These are phyloP conservation scores for Vidua chalybeata DNA, from an alignment of 2,113 vertebrate species.

Conservation along the genomic window DNA sequence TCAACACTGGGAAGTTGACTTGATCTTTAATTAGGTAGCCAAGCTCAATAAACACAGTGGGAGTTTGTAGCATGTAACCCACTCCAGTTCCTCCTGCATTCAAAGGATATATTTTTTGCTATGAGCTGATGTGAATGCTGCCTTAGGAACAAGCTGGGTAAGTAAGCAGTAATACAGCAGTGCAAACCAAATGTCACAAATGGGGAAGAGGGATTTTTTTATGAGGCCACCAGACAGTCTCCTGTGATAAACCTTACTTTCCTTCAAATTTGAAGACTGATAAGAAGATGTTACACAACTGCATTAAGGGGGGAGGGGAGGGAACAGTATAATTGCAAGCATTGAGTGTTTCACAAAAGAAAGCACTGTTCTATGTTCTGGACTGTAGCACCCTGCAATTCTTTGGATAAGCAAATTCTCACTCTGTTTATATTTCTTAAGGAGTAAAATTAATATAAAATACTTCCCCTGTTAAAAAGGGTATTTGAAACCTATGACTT, in stretches of 20 bases:
- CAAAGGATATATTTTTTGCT: background rate
- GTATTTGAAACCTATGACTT: conserved; percentile 21
- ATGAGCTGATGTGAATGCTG: background rate
- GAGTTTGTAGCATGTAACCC: background rate
- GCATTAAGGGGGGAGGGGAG: background rate
- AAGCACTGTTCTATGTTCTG: background rate
- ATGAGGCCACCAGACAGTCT: background rate
- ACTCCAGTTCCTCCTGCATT: background rate
- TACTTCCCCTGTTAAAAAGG: background rate
- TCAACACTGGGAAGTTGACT: conserved; percentile 16
- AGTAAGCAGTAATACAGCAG: background rate
- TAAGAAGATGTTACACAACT: background rate
- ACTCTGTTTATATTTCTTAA: background rate
- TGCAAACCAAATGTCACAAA: background rate
- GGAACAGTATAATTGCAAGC: background rate
- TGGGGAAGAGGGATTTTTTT: background rate
- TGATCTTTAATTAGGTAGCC: conserved; percentile 31
- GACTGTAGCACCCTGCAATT: background rate
- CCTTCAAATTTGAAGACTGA: background rate
- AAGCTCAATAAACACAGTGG: background rate
- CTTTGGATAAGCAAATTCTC: background rate
- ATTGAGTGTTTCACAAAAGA: background rate
- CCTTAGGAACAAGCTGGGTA: background rate
- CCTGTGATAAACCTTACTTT: background rate
- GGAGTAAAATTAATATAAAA: background rate